These are phyloP conservation scores for Sebastes alutus DNA, from an alignment of 2,797 vertebrate genomes.

Conservation along the genomic window DNA sequence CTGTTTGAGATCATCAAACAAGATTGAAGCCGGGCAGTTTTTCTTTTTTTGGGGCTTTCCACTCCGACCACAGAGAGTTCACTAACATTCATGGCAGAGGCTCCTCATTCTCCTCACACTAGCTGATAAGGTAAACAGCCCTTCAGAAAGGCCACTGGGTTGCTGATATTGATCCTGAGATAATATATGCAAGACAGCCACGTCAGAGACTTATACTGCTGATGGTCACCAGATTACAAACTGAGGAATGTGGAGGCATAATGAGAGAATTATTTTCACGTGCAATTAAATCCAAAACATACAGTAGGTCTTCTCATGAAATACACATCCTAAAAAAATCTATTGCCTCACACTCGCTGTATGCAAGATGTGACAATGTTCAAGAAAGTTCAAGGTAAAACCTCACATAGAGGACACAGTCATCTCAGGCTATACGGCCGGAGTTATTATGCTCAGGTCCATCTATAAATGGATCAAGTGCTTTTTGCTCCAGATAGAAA, in stretches of 20 bases:
- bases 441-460: conserved; percentile 55
- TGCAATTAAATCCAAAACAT: neutral
- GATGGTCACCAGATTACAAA: conserved; percentile 13
- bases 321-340: neutral
- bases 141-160: conserved; percentile 62
- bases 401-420: neutral
- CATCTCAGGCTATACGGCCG: conserved; percentile 14
- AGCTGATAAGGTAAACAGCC: conserved; percentile 51
- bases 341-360: neutral
- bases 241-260: neutral
- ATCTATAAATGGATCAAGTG: conserved; percentile 51
- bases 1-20: neutral
- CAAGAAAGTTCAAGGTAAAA: neutral
- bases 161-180: conserved; percentile 65
- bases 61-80: conserved; percentile 35
- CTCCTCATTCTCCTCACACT: conserved; percentile 6
- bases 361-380: neutral
- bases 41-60: conserved; percentile 64
- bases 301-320: neutral
- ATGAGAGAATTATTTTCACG: neutral
- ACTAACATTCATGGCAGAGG: conserved; percentile 31
- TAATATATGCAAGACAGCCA: conserved; percentile 38
- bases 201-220: conserved; percentile 24
- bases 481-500: conserved; percentile 48
- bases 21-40: neutral